A percentile compares a stretch with the other conserved stretches of the same genome.
Conservation (phyloP, 2,797 vertebrate species). For the Protonibea diacanthus region DNA sequence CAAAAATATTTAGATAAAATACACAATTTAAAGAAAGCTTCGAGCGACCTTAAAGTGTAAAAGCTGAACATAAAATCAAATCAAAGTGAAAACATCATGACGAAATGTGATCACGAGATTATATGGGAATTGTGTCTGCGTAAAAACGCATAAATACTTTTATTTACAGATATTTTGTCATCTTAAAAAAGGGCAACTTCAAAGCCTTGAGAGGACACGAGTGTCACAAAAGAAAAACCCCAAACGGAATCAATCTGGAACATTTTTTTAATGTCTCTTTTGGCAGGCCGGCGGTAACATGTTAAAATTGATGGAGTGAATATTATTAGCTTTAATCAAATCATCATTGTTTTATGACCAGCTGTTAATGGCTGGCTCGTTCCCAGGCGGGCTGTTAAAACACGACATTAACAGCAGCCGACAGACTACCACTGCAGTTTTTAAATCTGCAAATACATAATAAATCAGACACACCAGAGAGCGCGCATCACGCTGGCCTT, state of each 20-base stretch:
- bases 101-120: background rate
- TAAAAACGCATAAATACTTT: too few relatives aligned
- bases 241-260: background rate
- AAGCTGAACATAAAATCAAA: background rate
- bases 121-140: background rate
- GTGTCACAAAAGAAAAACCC: background rate
- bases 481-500: background rate
- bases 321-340: constrained; percentile 43
- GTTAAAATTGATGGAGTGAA: constrained; percentile 20
- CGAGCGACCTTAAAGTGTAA: rapidly evolving
- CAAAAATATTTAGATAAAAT: background rate
- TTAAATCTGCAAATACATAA: background rate
- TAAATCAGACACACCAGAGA: background rate
- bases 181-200: background rate
- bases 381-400: constrained; percentile 36
- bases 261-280: background rate
- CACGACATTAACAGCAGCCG: constrained; percentile 21
- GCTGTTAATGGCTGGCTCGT: constrained; percentile 34
- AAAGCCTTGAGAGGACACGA: background rate
- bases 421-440: background rate
- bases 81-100: background rate
- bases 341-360: constrained; percentile 55
- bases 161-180: background rate
- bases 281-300: background rate
- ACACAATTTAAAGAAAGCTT: background rate